A percentile compares a stretch with the other conserved stretches of the same genome.
These are phyloP conservation scores for Indicator maculatus DNA, from an alignment of 2,113 vertebrate species.

Conservation along the genomic window DNA sequence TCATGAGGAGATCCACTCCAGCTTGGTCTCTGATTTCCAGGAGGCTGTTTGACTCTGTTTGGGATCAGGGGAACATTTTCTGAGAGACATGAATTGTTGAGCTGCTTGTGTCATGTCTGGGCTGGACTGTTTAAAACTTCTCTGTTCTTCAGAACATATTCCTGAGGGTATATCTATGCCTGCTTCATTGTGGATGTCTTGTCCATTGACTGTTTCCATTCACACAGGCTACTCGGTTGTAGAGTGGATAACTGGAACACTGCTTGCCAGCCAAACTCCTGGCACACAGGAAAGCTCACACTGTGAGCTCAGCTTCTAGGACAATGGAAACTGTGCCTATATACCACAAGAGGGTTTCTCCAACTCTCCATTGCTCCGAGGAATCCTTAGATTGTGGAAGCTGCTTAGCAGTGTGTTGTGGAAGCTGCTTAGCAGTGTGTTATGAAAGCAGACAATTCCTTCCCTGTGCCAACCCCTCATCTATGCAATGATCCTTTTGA, in stretches of 20 bases:
- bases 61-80: background rate
- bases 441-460: background rate
- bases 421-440: background rate
- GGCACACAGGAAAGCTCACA: background rate
- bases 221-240: background rate
- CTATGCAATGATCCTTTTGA: background rate
- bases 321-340: background rate
- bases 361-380: background rate
- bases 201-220: background rate
- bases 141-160: background rate
- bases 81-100: background rate
- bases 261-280: background rate
- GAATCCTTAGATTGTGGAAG: background rate
- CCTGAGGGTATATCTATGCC: background rate
- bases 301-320: background rate
- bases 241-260: background rate
- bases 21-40: background rate
- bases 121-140: background rate
- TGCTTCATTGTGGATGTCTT: accelerated
- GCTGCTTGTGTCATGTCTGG: background rate
- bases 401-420: background rate
- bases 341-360: background rate
- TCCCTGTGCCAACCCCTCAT: background rate
- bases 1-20: background rate
- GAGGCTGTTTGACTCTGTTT: background rate